phyloP scores from a whole-genome alignment of 2,888 invertebrate genomes.

The Seira ritae region DNA sequence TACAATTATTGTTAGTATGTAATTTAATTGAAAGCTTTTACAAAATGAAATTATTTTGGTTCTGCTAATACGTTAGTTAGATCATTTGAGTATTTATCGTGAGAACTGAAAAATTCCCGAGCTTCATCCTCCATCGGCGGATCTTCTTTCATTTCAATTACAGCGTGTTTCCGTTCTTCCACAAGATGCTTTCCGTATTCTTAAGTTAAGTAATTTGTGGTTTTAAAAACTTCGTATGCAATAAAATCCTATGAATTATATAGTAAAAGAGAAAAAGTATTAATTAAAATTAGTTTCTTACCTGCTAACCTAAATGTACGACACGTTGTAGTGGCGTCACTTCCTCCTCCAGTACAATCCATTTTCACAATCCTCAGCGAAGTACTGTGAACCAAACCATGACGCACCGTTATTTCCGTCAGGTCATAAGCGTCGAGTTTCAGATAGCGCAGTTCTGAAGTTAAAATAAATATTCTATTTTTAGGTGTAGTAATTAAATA shows the following conservation, averaged over 20 bases:
- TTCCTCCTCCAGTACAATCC: conserved; percentile 30
- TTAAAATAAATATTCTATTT: background rate
- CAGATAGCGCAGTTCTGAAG: conserved; percentile 29
- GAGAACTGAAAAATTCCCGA: conserved; percentile 29
- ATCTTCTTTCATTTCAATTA: conserved; percentile 37
- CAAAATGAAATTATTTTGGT: no score
- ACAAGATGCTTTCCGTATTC: conserved; percentile 36
- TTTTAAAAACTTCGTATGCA: background rate
- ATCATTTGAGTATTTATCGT: conserved; percentile 15
- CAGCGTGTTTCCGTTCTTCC: background rate
- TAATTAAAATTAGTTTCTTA: no score
- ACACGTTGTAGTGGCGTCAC: background rate
- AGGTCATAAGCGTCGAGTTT: conserved; percentile 32
- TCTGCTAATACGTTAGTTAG: conserved; percentile 1
- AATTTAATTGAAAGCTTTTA: no score
- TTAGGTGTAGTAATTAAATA: background rate
- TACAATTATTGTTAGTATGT: background rate
- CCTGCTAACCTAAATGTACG: conserved; percentile 35
- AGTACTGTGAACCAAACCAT: conserved; percentile 39
- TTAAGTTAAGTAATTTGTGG: conserved; percentile 3
- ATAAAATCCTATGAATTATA: no score
- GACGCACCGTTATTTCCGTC: conserved; percentile 35
- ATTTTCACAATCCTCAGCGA: conserved; percentile 37
- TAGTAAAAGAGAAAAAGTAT: no score
- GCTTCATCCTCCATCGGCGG: conserved; percentile 39